phyloP scores from a whole-genome alignment of 2,888 invertebrate species.

The Pollenia labialis region DNA sequence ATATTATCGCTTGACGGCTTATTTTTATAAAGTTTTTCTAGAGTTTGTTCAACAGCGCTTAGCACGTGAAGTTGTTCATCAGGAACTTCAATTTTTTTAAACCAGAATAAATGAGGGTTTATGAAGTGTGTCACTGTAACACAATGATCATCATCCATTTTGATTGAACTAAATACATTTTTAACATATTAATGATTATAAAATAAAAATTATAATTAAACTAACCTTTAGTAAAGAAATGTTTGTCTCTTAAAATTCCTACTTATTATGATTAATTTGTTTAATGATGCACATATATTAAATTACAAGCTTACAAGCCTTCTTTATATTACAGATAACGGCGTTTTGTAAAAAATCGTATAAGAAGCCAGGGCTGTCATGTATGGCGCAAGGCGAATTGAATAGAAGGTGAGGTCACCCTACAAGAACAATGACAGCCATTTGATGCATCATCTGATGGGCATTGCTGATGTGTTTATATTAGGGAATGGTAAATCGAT shows the following conservation, averaged over 20 bases:
- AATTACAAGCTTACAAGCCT: background rate
- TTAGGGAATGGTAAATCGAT: too few species aligned
- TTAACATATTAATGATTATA: too few species aligned
- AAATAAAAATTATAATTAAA: background rate
- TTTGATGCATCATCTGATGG: too few species aligned
- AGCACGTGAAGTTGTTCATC: conserved; percentile 71
- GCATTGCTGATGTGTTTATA: too few species aligned
- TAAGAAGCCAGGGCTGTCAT: background rate
- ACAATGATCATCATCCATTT: conserved; percentile 72
- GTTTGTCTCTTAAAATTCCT: background rate
- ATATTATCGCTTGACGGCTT: conserved; percentile 60
- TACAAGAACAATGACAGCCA: too few species aligned
- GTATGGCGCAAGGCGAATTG: too few species aligned
- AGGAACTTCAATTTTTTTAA: conserved; percentile 75
- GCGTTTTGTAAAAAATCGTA: background rate
- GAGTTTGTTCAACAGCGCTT: conserved; percentile 71
- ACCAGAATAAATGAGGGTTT: conserved; percentile 78
- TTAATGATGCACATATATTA: background rate
- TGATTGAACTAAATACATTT: background rate
- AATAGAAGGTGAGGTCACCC: too few species aligned
- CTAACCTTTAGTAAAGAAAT: background rate
- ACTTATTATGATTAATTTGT: background rate
- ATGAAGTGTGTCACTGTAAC: conserved; percentile 77
- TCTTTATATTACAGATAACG: background rate
- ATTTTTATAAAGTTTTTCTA: conserved; percentile 73